Evolutionary conservation across 1,140 invertebrate species (phyloP), one percentile per base, ranked within the genome.

Genomic region (Amyelois transitella): DNA sequence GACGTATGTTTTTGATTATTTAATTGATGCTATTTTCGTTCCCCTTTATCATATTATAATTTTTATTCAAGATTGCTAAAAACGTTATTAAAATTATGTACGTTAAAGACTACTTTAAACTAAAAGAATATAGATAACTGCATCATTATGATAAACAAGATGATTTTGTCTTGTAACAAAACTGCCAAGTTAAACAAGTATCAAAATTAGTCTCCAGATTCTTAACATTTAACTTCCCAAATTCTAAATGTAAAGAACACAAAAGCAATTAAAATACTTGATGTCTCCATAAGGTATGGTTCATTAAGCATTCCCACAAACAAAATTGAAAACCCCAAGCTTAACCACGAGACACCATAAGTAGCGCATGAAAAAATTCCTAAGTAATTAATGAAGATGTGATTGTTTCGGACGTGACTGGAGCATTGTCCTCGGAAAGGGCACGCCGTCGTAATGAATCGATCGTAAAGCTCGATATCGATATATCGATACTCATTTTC

Each of bases 321-420:
- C 12, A 38, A 38, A 38, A 38, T 38, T 38, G 3, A 38, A 38
- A 14, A 8, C 32, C n/a, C 56, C 55, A 55, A 55, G 59, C 64
- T 72, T 77, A 66, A 38, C n/a, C 8, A 38, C 32, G 32, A 38
- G 32, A 38, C 32, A 38, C 32, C 32, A 38, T 14, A 38, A 38
- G 32, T 38, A 14, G 32, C n/a, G 8, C 32, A 38, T 66, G 63
- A 69, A 78, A 79, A 76, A 87, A 77, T 75, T 74, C 67, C 68
- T 49, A 32, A 45, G 75, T 81, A 85, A 87, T 87, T 85, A 87
- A 87, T 87, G 80, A 87, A 87, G 83, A 87, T 87, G 83, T 86
- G 81, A 87, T 85, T 85, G 83, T 85, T 75, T 81, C 60, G 62
- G 67, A 76, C 69, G 68, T 69, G 71, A 60, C 67, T 66, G 60